Percentiles rank a stretch among this genome's conserved stretches.
Conservation (phyloP, 2,888 invertebrate species). For the Nemotelus nigrinus region DNA sequence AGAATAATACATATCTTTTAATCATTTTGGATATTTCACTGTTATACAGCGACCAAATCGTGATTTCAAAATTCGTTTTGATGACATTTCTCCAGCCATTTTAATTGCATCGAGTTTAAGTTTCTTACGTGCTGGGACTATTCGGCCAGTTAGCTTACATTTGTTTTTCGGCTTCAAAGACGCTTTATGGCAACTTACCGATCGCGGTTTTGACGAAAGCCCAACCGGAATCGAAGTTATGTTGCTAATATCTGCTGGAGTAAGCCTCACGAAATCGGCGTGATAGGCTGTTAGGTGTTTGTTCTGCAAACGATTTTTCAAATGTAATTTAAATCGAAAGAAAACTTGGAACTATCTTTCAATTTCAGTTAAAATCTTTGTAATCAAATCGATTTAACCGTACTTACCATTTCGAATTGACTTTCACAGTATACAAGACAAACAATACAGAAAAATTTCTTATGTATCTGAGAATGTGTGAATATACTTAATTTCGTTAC, state of each 20-base stretch:
- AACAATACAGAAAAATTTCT: constrained; percentile 19
- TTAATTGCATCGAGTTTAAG: not conserved
- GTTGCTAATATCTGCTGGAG: not conserved
- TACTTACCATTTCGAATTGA: constrained; percentile 29
- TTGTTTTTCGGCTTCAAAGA: not conserved
- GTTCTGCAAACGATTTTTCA: not conserved
- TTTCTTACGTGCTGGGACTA: not conserved
- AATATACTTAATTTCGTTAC: constrained; percentile 22
- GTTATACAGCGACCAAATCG: constrained; percentile 33
- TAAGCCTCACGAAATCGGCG: not conserved
- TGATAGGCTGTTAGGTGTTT: constrained; percentile 24
- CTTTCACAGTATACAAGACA: constrained; percentile 21
- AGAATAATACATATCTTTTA: not conserved
- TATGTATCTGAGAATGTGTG: constrained; percentile 28
- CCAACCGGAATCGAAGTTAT: not conserved
- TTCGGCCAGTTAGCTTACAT: not conserved
- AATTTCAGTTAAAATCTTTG: not conserved
- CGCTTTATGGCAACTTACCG: too few species aligned
- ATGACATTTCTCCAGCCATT: not conserved
- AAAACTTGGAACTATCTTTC: not conserved
- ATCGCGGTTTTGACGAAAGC: too few species aligned
- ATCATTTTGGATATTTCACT: constrained; percentile 28
- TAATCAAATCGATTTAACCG: not conserved
- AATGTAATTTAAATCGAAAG: not conserved
- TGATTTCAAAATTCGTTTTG: constrained; percentile 14